phyloP scores from a whole-genome alignment of 2,888 invertebrate species.

The Chironomus tentans region DNA sequence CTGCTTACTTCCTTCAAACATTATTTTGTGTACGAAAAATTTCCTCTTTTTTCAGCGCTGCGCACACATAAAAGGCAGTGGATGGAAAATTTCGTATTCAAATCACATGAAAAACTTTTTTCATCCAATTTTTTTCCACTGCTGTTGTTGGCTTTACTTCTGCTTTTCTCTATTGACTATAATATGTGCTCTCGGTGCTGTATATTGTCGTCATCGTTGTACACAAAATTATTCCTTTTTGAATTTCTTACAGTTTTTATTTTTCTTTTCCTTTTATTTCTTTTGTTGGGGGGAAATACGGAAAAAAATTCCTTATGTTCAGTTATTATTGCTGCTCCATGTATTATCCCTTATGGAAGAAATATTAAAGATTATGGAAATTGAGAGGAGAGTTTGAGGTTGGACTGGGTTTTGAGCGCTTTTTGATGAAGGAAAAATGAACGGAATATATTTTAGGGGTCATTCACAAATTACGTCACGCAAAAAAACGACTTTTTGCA shows the following conservation, averaged over 20 bases:
- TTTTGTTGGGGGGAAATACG: too few relatives aligned
- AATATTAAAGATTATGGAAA: neutral
- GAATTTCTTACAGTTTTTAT: too few relatives aligned
- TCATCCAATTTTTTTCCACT: constrained; percentile 15
- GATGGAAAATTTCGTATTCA: constrained; percentile 24
- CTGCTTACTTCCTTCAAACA: neutral
- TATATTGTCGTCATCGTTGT: neutral
- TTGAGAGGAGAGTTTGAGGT: too few relatives aligned
- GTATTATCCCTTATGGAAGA: constrained; percentile 11
- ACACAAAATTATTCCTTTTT: neutral
- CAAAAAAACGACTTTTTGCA: too few relatives aligned
- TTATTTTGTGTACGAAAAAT: too few relatives aligned
- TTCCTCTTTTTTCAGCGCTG: constrained; percentile 2
- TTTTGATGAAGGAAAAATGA: too few relatives aligned
- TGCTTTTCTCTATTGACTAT: neutral
- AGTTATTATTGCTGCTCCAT: constrained; percentile 2
- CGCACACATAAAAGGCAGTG: neutral
- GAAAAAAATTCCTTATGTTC: too few relatives aligned
- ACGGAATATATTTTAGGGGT: too few relatives aligned
- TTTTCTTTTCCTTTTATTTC: too few relatives aligned
- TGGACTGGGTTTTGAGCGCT: too few relatives aligned
- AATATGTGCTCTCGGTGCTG: neutral
- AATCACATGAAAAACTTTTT: constrained; percentile 26
- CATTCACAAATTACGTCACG: too few relatives aligned
- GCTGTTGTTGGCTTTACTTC: neutral